These are phyloP conservation scores for Pipistrellus pygmaeus DNA, from an alignment of 2,797 vertebrate genomes.

Conservation along the genomic window DNA sequence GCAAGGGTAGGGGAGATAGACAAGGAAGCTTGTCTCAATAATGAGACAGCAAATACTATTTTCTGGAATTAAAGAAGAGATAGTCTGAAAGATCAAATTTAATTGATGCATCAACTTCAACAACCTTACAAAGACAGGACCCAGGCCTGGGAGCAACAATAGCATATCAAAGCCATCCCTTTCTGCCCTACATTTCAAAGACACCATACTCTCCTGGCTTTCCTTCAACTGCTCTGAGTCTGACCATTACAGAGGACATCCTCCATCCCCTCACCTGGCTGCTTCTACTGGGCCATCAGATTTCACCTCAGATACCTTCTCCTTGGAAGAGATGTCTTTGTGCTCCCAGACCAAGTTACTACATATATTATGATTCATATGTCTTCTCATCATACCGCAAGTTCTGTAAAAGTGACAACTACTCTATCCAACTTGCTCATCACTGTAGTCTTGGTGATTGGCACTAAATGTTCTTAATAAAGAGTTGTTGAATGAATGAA, in stretches of 20 bases:
- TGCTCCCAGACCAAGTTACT: background rate
- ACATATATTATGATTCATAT: background rate
- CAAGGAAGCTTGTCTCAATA: background rate
- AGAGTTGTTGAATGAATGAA: background rate
- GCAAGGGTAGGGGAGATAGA: background rate
- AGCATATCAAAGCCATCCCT: background rate
- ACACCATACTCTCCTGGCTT: background rate
- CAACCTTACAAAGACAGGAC: background rate
- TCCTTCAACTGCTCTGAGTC: background rate
- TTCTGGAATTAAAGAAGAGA: background rate
- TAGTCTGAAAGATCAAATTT: background rate
- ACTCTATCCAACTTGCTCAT: background rate
- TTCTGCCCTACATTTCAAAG: background rate
- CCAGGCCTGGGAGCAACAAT: background rate
- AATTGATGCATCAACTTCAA: background rate
- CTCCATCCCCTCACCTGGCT: accelerated
- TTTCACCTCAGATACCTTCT: background rate
- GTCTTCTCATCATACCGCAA: background rate
- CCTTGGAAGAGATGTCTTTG: background rate
- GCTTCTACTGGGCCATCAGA: background rate
- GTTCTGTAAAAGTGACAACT: background rate
- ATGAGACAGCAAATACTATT: background rate
- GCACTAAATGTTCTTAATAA: background rate
- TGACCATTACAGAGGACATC: accelerated
- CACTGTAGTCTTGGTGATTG: background rate